Conservation (phyloP, 2,113 vertebrate species). For the Anoura caudifer region DNA sequence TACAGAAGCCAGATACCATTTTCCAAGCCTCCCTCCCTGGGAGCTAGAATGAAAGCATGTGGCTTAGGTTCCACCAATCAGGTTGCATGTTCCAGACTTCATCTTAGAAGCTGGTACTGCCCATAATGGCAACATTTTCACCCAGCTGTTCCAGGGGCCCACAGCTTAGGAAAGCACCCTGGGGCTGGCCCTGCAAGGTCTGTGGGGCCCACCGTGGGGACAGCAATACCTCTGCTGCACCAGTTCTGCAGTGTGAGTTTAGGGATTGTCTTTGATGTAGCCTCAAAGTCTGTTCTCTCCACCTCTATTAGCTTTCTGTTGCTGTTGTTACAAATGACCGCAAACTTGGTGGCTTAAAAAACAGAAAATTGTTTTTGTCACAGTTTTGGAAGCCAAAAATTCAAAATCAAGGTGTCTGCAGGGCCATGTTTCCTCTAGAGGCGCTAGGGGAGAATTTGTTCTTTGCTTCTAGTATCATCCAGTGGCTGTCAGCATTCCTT, state of each 20-base stretch:
- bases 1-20: neutral
- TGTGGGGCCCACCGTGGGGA: rapidly evolving
- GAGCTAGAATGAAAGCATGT: neutral
- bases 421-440: neutral
- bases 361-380: no score
- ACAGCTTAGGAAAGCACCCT: rapidly evolving
- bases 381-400: neutral
- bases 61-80: neutral
- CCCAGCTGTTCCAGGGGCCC: neutral
- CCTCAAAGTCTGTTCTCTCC: neutral
- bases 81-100: neutral
- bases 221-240: neutral
- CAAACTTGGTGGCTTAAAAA: neutral
- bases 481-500: neutral
- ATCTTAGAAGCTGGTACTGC: neutral
- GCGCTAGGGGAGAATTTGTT: neutral
- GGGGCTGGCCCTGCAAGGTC: neutral
- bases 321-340: neutral
- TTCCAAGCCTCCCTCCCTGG: neutral
- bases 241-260: neutral
- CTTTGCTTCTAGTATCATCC: neutral
- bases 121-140: no score
- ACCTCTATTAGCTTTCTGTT: neutral
- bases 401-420: neutral
- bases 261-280: neutral